These are phyloP conservation scores for Halcyon smyrnensis DNA, from an alignment of 2,797 vertebrate species.

Conservation along the genomic window DNA sequence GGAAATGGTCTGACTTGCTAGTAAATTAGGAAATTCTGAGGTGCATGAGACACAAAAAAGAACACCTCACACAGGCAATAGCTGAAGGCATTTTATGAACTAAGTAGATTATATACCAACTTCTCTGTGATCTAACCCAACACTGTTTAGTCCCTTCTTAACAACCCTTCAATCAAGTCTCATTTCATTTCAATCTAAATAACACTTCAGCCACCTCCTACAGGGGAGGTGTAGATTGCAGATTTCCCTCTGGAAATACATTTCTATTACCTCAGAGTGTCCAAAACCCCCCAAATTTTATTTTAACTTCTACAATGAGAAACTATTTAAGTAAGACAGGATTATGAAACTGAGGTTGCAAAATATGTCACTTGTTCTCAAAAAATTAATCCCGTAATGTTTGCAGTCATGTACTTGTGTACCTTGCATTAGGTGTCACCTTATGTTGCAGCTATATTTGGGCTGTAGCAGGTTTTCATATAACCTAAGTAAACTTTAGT, in stretches of 20 bases:
- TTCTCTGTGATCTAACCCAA: constrained; percentile 43
- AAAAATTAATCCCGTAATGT: constrained; percentile 21
- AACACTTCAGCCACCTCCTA: constrained; percentile 61
- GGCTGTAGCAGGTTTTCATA: constrained; percentile 21
- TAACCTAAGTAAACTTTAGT: constrained; percentile 44
- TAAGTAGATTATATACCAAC: not conserved
- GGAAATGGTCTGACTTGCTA: not conserved
- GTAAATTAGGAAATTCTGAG: not conserved
- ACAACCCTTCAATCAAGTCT: constrained; percentile 58
- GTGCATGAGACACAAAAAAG: not conserved
- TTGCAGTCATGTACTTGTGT: not conserved
- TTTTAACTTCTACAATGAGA: constrained; percentile 34
- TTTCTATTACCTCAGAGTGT: constrained; percentile 22
- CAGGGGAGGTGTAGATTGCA: constrained; percentile 40
- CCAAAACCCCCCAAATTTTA: not conserved
- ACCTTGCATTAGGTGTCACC: constrained; percentile 32
- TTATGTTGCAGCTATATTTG: constrained; percentile 50
- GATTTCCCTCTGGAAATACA: constrained; percentile 42
- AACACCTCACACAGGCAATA: fast-evolving
- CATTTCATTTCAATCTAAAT: constrained; percentile 40
- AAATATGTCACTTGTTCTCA: constrained; percentile 35
- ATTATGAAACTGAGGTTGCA: constrained; percentile 48
- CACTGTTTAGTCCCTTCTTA: constrained; percentile 43
- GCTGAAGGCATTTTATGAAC: not conserved
- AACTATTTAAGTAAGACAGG: constrained; percentile 8